phyloP scores from a whole-genome alignment of 2,797 vertebrate species.

The Picus viridis region DNA sequence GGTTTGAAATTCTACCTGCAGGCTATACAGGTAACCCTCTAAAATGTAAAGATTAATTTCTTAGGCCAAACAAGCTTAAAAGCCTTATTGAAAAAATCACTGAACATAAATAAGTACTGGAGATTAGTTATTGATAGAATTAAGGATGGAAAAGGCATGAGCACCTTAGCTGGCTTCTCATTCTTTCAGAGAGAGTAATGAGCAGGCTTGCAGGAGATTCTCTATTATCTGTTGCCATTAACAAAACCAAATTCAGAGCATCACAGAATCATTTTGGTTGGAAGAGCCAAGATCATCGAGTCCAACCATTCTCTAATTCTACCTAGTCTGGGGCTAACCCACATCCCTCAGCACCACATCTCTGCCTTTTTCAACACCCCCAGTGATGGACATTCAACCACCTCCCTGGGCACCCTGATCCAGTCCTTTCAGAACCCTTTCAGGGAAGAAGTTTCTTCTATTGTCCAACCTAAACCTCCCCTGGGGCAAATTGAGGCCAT shows the following conservation, averaged over 20 bases:
- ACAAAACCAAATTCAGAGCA: background rate
- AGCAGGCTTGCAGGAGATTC: background rate
- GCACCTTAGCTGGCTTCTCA: background rate
- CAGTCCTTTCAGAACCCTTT: too few species aligned
- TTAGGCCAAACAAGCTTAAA: background rate
- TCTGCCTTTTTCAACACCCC: too few species aligned
- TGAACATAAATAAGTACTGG: background rate
- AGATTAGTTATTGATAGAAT: background rate
- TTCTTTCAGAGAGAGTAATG: background rate
- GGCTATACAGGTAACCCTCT: background rate
- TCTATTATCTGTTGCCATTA: background rate
- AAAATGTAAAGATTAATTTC: background rate
- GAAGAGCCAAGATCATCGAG: too few species aligned
- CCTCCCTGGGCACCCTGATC: too few species aligned
- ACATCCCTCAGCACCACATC: too few species aligned
- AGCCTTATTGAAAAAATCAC: background rate
- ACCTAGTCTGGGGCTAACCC: too few species aligned
- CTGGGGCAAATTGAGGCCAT: too few species aligned
- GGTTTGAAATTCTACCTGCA: background rate
- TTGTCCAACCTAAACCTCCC: too few species aligned
- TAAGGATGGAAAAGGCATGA: background rate
- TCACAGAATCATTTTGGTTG: background rate
- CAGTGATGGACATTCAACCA: too few species aligned
- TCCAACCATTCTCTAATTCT: too few species aligned
- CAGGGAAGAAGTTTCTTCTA: too few species aligned